A percentile compares a stretch with the other conserved stretches of the same genome.
phyloP scores from a whole-genome alignment of 37 sponge, comb jelly and placozoan genomes.

The Aplysina aerophoba region DNA sequence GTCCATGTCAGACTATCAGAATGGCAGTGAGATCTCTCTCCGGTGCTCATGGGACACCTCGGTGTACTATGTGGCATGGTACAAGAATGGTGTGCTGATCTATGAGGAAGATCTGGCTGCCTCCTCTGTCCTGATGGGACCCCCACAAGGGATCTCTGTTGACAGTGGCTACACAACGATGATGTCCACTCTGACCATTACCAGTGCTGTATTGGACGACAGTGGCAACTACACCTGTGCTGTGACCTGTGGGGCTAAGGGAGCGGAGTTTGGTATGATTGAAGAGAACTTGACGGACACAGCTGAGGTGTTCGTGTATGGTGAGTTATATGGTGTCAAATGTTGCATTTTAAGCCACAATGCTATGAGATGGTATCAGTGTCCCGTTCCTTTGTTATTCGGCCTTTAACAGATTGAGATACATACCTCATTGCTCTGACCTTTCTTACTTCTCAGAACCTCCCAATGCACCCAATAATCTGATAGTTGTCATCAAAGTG shows the following conservation, averaged over 20 bases:
- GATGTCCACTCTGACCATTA: conserved; percentile 10
- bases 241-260: conserved; percentile 7
- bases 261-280: neutral
- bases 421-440: too few species aligned
- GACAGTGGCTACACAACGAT: too few species aligned
- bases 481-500: too few species aligned
- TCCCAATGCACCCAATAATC: too few species aligned
- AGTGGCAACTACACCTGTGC: conserved; percentile 35
- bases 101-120: neutral
- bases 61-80: neutral
- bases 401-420: too few species aligned
- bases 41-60: neutral
- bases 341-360: too few species aligned
- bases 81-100: conserved; percentile 3
- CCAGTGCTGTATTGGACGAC: neutral
- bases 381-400: too few species aligned
- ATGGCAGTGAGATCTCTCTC: neutral
- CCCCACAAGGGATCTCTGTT: too few species aligned
- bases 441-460: too few species aligned
- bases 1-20: neutral
- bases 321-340: neutral
- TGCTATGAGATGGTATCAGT: too few species aligned
- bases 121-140: neutral
- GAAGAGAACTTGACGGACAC: neutral
- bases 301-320: neutral